Conservation (phyloP, 2,888 invertebrate species). For the Pachydiplax longipennis region DNA sequence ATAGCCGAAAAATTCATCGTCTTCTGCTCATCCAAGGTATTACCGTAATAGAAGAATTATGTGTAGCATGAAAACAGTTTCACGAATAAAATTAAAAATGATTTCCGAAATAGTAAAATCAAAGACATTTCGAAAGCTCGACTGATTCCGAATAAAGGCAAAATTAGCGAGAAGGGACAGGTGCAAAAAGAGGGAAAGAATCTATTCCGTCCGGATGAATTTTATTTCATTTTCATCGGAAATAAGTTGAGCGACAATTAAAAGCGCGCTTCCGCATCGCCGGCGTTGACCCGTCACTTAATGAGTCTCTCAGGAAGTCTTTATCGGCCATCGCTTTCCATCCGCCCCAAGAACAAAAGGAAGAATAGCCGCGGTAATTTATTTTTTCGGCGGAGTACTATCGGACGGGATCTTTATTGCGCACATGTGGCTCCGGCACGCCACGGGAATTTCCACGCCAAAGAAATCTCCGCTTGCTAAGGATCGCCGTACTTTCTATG, state of each 20-base stretch:
- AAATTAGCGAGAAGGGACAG: not conserved
- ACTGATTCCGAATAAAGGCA: no score
- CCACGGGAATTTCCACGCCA: not conserved
- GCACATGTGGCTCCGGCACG: not conserved
- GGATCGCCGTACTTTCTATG: no score
- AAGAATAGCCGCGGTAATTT: not conserved
- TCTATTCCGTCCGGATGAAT: no score
- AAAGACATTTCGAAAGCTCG: not conserved
- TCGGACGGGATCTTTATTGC: constrained; percentile 27
- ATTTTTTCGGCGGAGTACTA: not conserved
- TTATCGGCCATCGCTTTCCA: not conserved
- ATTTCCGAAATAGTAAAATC: not conserved
- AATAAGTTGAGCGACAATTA: no score
- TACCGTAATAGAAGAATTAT: no score
- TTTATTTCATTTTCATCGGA: no score
- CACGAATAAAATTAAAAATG: no score
- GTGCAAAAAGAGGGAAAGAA: no score
- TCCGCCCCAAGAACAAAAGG: not conserved
- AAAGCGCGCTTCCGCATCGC: no score
- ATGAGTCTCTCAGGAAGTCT: not conserved
- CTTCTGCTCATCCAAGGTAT: no score
- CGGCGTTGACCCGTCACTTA: constrained; percentile 5
- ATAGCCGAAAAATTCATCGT: no score
- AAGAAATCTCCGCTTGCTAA: not conserved
- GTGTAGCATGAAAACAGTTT: no score